Evolutionary conservation across 1,140 invertebrate genomes (phyloP).

Genomic region (Drosophila ogumai): DNA sequence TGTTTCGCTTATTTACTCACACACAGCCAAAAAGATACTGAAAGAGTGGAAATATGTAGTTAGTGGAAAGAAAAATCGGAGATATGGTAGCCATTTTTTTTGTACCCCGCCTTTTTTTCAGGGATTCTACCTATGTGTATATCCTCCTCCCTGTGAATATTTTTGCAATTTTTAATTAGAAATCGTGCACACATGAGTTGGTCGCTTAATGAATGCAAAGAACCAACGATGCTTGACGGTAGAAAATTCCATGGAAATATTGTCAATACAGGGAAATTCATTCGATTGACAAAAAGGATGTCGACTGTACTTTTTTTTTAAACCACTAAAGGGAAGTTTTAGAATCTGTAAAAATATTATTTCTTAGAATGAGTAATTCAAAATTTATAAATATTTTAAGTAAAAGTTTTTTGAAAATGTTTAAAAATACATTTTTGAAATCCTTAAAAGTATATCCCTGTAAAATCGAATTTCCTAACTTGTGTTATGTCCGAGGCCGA

Average conservation of each 20-base stretch:
- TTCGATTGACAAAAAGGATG: background rate
- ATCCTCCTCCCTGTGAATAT: constrained; percentile 50
- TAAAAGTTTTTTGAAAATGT: background rate
- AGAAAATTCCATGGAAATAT: background rate
- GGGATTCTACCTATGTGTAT: constrained; percentile 16
- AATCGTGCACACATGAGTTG: constrained; percentile 80
- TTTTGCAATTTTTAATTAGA: constrained; percentile 84
- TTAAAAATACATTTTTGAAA: background rate
- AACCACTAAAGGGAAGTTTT: background rate
- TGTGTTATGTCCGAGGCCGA: constrained; percentile 13
- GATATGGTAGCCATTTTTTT: constrained; percentile 4
- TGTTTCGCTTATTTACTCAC: constrained; percentile 61
- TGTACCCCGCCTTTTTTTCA: background rate
- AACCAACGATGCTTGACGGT: constrained; percentile 4
- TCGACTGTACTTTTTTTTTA: no score
- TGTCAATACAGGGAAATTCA: background rate
- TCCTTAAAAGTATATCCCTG: constrained; percentile 6
- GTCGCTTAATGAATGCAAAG: constrained; percentile 72
- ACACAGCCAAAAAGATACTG: constrained; percentile 16
- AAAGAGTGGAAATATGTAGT: constrained; percentile 15
- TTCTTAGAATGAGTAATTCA: no score
- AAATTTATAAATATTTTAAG: background rate
- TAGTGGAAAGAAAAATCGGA: constrained; percentile 16
- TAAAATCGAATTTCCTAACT: constrained; percentile 19
- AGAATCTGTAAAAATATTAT: background rate